phyloP scores from a whole-genome alignment of 2,797 vertebrate species.

The Garrulus glandarius region DNA sequence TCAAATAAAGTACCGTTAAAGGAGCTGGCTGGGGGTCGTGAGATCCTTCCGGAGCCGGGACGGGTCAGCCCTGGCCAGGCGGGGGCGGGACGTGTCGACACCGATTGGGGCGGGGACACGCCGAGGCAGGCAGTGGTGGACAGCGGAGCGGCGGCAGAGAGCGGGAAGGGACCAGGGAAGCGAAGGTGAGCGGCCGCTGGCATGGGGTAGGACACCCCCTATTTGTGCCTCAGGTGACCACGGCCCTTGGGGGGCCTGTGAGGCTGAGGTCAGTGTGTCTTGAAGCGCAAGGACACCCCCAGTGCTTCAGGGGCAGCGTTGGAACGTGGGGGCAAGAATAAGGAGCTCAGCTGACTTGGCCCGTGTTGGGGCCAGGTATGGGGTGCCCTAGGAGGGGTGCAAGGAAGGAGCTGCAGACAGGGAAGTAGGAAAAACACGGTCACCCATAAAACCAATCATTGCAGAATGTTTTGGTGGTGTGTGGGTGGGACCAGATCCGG shows the following conservation, averaged over 20 bases:
- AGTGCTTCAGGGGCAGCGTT: neutral
- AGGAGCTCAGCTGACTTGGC: neutral
- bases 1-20: constrained; percentile 91
- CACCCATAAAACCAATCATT: fast-evolving
- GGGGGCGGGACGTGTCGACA: neutral
- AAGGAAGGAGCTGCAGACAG: neutral
- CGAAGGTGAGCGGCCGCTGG: neutral
- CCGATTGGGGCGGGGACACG: neutral
- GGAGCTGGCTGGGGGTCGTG: neutral
- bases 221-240: neutral
- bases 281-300: neutral
- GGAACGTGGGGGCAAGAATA: neutral
- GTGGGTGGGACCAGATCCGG: neutral
- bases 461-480: neutral
- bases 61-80: neutral
- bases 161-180: fast-evolving
- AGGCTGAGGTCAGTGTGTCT: neutral
- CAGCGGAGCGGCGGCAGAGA: neutral
- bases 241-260: neutral
- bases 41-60: neutral
- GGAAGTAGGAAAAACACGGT: neutral
- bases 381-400: neutral
- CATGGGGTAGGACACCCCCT: neutral
- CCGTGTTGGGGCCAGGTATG: neutral
- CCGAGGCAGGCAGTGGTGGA: fast-evolving